Evolutionary conservation across 2,113 vertebrate species (phyloP).

Genomic region (Silurus meridionalis): DNA sequence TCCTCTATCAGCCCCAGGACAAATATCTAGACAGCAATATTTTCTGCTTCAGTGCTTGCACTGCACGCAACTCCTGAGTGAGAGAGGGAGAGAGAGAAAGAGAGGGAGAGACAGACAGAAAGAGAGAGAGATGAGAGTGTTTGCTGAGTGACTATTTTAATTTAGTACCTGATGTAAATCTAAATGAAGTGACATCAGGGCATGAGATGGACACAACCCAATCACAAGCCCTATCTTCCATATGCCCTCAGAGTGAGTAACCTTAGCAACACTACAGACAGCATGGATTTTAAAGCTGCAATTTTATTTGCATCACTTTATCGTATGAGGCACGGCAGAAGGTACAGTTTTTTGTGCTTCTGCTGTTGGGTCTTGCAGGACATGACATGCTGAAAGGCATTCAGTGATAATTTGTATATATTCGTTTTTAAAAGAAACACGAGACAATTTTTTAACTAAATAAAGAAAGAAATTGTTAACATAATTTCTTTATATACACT

Average conservation of each 20-base stretch:
- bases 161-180: slow-evolving; percentile 97
- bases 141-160: slow-evolving; percentile 97
- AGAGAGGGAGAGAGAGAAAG: slow-evolving; percentile 17
- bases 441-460: neutral
- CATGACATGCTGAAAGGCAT: neutral
- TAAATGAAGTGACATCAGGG: slow-evolving; percentile 93
- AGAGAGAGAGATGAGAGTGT: slow-evolving; percentile 72
- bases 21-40: slow-evolving; percentile 96
- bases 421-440: neutral
- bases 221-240: slow-evolving; percentile 73
- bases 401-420: neutral
- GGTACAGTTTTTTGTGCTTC: neutral
- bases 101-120: slow-evolving; percentile 38
- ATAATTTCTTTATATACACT: too few relatives aligned
- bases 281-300: slow-evolving; percentile 66
- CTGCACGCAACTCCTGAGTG: slow-evolving; percentile 80
- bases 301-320: slow-evolving; percentile 56
- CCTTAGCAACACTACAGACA: slow-evolving; percentile 71
- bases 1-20: slow-evolving; percentile 91
- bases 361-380: neutral
- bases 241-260: slow-evolving; percentile 68
- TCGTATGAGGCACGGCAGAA: slow-evolving; percentile 14
- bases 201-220: slow-evolving; percentile 85
- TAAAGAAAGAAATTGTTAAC: neutral
- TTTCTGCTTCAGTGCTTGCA: slow-evolving; percentile 87